These are phyloP conservation scores for Brachionus asplanchnoidis DNA, from an alignment of 1,140 invertebrate genomes.

Conservation along the genomic window DNA sequence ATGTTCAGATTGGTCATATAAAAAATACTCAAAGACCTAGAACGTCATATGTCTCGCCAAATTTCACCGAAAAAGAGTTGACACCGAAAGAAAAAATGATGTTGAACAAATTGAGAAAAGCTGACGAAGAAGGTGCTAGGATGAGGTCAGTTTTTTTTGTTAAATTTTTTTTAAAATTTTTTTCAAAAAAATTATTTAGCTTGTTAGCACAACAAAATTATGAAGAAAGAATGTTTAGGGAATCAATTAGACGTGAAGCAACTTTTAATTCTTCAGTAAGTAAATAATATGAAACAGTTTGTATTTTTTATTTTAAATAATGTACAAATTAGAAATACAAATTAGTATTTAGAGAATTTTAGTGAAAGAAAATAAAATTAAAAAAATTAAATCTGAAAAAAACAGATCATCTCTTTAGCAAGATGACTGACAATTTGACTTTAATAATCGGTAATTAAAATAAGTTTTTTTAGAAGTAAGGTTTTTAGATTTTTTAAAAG, in stretches of 20 bases:
- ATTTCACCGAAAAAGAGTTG: background rate
- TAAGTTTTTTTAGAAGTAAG: too few relatives aligned
- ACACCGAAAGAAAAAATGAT: conserved; percentile 39
- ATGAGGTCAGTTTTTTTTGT: conserved; percentile 47
- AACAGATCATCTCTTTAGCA: too few relatives aligned
- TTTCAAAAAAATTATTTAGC: background rate
- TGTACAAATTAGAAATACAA: too few relatives aligned
- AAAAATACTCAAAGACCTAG: background rate
- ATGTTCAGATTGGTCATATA: background rate
- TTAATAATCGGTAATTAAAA: too few relatives aligned
- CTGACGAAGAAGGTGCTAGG: conserved; percentile 47
- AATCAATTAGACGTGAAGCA: conserved; percentile 4
- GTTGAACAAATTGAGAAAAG: conserved; percentile 22
- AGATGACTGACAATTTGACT: too few relatives aligned
- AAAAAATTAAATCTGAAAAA: too few relatives aligned
- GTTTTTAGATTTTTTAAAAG: too few relatives aligned
- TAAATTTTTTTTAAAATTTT: background rate
- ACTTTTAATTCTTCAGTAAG: background rate
- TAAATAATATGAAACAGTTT: background rate
- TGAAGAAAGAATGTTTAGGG: conserved; percentile 35
- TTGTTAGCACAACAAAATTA: conserved; percentile 12
- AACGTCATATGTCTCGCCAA: background rate
- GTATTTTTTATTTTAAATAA: too few relatives aligned
- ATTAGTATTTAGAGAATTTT: too few relatives aligned
- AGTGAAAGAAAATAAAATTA: too few relatives aligned